phyloP scores from a whole-genome alignment of 2,888 invertebrate species.

The Pyrochroa serraticornis region DNA sequence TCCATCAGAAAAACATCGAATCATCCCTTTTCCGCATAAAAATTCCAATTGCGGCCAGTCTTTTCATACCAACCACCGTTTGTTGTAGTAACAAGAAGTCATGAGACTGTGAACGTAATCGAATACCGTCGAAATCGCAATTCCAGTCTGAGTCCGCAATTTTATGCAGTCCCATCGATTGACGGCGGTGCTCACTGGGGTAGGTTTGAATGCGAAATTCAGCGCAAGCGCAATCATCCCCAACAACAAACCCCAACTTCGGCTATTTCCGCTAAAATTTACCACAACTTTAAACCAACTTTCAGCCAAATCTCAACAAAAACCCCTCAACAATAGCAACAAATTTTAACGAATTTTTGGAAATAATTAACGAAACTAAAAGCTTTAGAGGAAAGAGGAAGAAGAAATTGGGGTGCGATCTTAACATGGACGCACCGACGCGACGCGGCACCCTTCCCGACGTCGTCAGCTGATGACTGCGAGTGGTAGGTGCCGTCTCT shows the following conservation, averaged over 20 bases:
- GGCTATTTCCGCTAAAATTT: slow-evolving; percentile 7
- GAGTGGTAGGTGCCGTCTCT: slow-evolving; percentile 24
- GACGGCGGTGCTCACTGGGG: slow-evolving; percentile 11
- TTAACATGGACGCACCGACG: slow-evolving; percentile 21
- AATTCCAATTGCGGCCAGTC: neutral
- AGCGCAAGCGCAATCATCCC: slow-evolving; percentile 13
- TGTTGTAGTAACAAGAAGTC: slow-evolving; percentile 5
- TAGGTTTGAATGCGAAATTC: slow-evolving; percentile 21
- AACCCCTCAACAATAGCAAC: too few relatives aligned
- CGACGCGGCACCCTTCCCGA: slow-evolving; percentile 24
- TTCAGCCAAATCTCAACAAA: too few relatives aligned
- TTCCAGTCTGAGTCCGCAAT: slow-evolving; percentile 23
- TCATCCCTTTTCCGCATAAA: neutral
- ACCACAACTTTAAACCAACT: too few relatives aligned
- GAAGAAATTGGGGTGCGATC: slow-evolving; percentile 18
- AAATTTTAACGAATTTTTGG: too few relatives aligned
- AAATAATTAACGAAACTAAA: too few relatives aligned
- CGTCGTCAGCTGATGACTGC: slow-evolving; percentile 33
- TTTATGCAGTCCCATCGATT: slow-evolving; percentile 26
- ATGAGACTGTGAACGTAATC: slow-evolving; percentile 7
- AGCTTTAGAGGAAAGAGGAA: neutral
- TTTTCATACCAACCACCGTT: neutral
- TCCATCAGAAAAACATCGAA: neutral
- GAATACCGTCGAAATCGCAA: neutral
- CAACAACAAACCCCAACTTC: slow-evolving; percentile 1